Conservation (phyloP, 2,113 vertebrate genomes). For the Dromiciops gliroides region DNA sequence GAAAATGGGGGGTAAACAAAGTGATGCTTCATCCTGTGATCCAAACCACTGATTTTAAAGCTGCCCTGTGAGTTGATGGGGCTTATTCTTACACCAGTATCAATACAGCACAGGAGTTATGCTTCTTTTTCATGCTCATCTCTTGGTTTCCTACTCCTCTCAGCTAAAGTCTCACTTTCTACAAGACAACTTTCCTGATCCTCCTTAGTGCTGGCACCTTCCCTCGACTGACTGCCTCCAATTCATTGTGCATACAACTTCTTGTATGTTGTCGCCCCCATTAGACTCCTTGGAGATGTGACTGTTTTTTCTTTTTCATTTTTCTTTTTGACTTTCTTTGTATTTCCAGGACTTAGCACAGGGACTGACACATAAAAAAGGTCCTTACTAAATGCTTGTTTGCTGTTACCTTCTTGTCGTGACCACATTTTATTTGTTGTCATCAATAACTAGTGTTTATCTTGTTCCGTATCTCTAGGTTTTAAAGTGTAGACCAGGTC, state of each 20-base stretch:
- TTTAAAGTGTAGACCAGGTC: background rate
- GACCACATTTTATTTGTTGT: background rate
- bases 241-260: background rate
- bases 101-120: background rate
- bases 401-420: background rate
- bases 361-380: background rate
- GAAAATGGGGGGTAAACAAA: background rate
- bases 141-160: background rate
- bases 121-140: background rate
- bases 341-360: background rate
- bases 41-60: background rate
- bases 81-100: background rate
- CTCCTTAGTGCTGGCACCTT: background rate
- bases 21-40: background rate
- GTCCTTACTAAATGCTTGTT: background rate
- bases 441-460: background rate
- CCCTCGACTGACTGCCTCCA: background rate
- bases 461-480: background rate
- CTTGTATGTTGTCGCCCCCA: background rate
- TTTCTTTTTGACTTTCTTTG: background rate
- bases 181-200: background rate
- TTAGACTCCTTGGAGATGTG: background rate
- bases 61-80: background rate
- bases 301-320: background rate
- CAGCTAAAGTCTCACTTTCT: background rate